Percentiles rank a stretch among this genome's conserved stretches.
These are phyloP conservation scores for Meriones unguiculatus DNA, from an alignment of 2,113 vertebrate genomes.

Conservation along the genomic window DNA sequence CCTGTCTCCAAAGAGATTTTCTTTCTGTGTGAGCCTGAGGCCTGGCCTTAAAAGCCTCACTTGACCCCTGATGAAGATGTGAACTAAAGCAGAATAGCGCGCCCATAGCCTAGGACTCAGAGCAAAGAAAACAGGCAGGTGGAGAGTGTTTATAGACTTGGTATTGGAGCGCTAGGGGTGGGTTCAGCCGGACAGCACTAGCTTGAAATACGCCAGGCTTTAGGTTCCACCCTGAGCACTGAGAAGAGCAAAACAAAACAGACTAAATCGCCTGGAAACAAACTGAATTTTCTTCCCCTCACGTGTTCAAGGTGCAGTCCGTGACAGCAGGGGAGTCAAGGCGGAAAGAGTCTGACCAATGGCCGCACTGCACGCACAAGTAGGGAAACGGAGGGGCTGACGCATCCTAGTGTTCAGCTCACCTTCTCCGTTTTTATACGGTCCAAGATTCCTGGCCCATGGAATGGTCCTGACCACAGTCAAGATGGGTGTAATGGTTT, in stretches of 20 bases:
- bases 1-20: background rate
- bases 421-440: background rate
- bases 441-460: background rate
- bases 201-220: background rate
- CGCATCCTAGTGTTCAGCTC: background rate
- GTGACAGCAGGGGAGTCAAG: background rate
- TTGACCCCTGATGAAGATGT: background rate
- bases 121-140: background rate
- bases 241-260: background rate
- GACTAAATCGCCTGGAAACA: background rate
- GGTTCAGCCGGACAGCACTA: background rate
- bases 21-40: background rate
- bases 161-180: too few relatives aligned
- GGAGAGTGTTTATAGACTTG: background rate
- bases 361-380: background rate
- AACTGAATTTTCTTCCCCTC: background rate
- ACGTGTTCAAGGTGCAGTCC: background rate
- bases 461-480: background rate
- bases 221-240: background rate
- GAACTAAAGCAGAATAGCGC: background rate
- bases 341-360: too few relatives aligned
- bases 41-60: background rate
- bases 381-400: background rate
- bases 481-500: background rate
- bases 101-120: background rate